Percentiles rank a stretch among this genome's conserved stretches.
Evolutionary conservation across 2,797 vertebrate species (phyloP).

Genomic region (Scyliorhinus canicula): DNA sequence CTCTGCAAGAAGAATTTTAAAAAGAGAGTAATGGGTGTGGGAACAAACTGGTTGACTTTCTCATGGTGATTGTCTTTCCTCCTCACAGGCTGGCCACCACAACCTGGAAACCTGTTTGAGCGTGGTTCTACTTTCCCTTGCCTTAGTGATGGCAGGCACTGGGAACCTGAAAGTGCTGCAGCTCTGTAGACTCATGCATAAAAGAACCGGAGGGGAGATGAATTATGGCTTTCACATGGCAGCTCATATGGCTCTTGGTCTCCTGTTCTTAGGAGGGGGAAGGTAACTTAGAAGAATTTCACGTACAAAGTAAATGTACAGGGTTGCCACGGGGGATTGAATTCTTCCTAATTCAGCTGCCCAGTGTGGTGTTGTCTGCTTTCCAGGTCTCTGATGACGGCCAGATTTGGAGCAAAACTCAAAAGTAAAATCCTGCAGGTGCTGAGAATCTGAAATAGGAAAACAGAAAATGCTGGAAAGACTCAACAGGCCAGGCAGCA

Average conservation of each 20-base stretch:
- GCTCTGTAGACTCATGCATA: conserved; percentile 92
- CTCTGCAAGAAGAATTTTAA: background rate
- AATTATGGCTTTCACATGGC: conserved; percentile 98
- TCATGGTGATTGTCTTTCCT: background rate
- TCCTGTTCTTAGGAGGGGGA: conserved; percentile 91
- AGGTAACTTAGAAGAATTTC: conserved; percentile 59
- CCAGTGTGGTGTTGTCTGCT: background rate
- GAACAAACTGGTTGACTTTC: background rate
- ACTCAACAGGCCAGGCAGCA: background rate
- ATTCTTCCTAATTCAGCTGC: background rate
- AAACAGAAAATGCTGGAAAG: background rate
- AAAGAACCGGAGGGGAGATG: conserved; percentile 89
- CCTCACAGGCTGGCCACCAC: conserved; percentile 78
- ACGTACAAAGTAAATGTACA: background rate
- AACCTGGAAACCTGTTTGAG: conserved; percentile 89
- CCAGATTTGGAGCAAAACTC: background rate
- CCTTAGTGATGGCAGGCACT: conserved; percentile 94
- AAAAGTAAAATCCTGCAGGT: background rate
- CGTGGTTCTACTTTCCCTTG: conserved; percentile 82
- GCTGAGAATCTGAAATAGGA: background rate
- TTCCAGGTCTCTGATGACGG: background rate
- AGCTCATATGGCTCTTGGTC: conserved; percentile 92
- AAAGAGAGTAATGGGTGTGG: background rate
- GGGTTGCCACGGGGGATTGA: background rate
- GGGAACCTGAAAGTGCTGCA: conserved; percentile 89